phyloP scores from a whole-genome alignment of 2,113 vertebrate genomes.

The Nibea albiflora region DNA sequence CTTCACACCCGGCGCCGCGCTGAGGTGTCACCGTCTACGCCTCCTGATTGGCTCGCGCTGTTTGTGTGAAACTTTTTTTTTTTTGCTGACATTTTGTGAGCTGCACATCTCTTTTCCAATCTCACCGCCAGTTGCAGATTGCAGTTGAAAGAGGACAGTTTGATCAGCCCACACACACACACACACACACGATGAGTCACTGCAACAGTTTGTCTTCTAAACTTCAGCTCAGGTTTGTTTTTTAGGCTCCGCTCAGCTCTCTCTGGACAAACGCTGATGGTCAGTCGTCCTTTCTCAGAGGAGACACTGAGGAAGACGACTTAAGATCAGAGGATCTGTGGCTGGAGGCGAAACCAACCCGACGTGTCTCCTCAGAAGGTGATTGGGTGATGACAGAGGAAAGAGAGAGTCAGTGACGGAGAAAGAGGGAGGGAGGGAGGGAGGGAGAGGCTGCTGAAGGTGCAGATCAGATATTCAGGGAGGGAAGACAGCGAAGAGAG shows the following conservation, averaged over 20 bases:
- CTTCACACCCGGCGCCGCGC: not conserved
- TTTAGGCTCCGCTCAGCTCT: not conserved
- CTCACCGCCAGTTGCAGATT: constrained; percentile 27
- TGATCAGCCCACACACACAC: constrained; percentile 33
- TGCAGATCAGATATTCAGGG: constrained; percentile 23
- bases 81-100: constrained; percentile 2
- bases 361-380: not conserved
- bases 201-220: not conserved
- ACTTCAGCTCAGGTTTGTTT: not conserved
- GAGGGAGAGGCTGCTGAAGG: constrained; percentile 16
- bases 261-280: not conserved
- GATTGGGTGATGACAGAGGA: constrained; percentile 46
- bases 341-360: constrained; percentile 3
- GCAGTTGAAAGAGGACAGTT: constrained; percentile 24
- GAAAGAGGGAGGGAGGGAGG: too few relatives aligned
- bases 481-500: too few relatives aligned
- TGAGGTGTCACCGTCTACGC: constrained; percentile 17
- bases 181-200: constrained; percentile 13
- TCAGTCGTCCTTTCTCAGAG: not conserved
- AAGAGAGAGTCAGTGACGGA: constrained; percentile 21
- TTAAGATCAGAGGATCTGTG: constrained; percentile 1
- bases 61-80: constrained; percentile 15
- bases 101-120: constrained; percentile 5
- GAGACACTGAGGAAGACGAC: not conserved
- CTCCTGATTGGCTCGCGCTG: constrained; percentile 50